A percentile compares a stretch with the other conserved stretches of the same genome.
These are phyloP conservation scores for Myotis vivesi DNA, from an alignment of 2,797 vertebrate genomes.

Conservation along the genomic window DNA sequence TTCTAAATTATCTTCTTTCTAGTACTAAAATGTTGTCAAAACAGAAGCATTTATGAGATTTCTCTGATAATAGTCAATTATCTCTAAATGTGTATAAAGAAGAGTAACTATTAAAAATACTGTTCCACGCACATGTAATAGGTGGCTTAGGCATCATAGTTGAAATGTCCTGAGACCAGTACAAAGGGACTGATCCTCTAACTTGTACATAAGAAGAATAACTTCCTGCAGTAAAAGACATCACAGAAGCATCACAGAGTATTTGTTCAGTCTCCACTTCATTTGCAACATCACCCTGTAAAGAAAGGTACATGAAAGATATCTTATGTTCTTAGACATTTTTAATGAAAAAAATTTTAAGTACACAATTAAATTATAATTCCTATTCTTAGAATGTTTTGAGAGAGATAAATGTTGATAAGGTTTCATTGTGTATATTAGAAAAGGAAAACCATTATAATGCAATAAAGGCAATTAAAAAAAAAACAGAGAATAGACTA, in stretches of 20 bases:
- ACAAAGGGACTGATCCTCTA: slow-evolving; percentile 96
- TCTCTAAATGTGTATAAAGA: background rate
- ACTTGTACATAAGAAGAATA: slow-evolving; percentile 98
- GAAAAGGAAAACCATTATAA: slow-evolving; percentile 54
- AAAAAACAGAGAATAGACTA: background rate
- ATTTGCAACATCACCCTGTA: slow-evolving; percentile 96
- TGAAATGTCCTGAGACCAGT: slow-evolving; percentile 99
- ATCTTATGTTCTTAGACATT: slow-evolving; percentile 17
- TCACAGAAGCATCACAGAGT: slow-evolving; percentile 95
- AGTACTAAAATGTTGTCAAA: background rate
- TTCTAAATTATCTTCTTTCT: background rate
- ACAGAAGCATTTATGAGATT: background rate
- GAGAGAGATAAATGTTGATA: slow-evolving; percentile 30
- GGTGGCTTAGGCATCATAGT: slow-evolving; percentile 99
- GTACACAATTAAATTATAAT: slow-evolving; percentile 7
- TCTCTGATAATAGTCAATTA: background rate
- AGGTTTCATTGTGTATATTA: background rate
- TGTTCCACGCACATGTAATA: slow-evolving; percentile 89
- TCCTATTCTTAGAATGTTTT: slow-evolving; percentile 16
- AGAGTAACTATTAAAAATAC: background rate
- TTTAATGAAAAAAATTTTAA: slow-evolving; percentile 4
- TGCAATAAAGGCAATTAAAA: slow-evolving; percentile 9
- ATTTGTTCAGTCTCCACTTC: slow-evolving; percentile 99
- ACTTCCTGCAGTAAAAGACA: slow-evolving; percentile 94
- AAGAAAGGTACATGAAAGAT: background rate